These are phyloP conservation scores for Horisme vitalbata DNA, from an alignment of 2,888 invertebrate species.

Conservation along the genomic window DNA sequence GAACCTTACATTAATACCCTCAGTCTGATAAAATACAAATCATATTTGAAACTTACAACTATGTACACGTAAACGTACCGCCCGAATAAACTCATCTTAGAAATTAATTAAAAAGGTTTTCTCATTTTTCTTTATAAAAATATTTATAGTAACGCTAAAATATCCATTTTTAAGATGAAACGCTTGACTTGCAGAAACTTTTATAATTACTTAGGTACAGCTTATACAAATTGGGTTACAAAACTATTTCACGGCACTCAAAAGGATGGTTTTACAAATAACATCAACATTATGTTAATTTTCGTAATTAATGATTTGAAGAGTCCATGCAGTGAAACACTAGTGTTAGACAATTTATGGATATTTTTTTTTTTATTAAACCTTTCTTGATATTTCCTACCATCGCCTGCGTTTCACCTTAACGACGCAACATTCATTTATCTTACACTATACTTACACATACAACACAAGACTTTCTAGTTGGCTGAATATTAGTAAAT, in stretches of 20 bases:
- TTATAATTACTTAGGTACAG: neutral
- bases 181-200: too few relatives aligned
- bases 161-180: conserved; percentile 65
- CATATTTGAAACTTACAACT: conserved; percentile 38
- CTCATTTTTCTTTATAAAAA: conserved; percentile 70
- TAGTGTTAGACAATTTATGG: too few relatives aligned
- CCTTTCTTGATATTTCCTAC: too few relatives aligned
- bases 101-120: conserved; percentile 55
- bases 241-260: too few relatives aligned
- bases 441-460: conserved; percentile 57
- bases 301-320: too few relatives aligned
- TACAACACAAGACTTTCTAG: conserved; percentile 22
- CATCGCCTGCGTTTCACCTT: too few relatives aligned
- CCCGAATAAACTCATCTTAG: conserved; percentile 48
- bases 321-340: too few relatives aligned
- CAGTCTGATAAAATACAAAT: conserved; percentile 44
- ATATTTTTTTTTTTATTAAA: too few relatives aligned
- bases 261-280: too few relatives aligned
- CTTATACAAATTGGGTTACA: too few relatives aligned
- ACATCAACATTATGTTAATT: too few relatives aligned
- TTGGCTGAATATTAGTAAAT: conserved; percentile 28
- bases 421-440: conserved; percentile 66
- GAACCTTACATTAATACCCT: conserved; percentile 36
- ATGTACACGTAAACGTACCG: conserved; percentile 53
- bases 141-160: conserved; percentile 70